Base-by-base conservation (phyloP, 2,113 vertebrate genomes). In the Carassius carassius region DNA sequence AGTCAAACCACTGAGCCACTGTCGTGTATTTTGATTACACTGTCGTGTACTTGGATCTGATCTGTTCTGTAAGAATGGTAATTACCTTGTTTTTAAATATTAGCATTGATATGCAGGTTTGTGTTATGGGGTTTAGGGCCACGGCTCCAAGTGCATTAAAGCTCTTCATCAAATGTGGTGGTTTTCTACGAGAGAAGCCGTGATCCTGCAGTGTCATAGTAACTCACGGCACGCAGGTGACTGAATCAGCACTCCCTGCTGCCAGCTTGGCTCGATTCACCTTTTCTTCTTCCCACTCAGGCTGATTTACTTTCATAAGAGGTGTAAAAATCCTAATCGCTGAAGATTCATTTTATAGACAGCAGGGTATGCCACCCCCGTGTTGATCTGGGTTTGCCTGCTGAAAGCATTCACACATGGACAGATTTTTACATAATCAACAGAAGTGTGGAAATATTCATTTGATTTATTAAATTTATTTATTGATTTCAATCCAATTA, bases 351-450 rank as follows among this genome's bases (percentile, higher is more conserved):
- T 73, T 60, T 73, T 85, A 47, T 47, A 78, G 65, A 63, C 78
- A 80, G 80, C 80, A 54, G 49, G 67, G 29, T 82, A 37, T 58
- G 67, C 81, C 81, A 72, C 81, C 81, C 67, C 65, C 81, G 23
- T 49, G 49, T 41, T 82, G 65, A 72, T 49, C 49, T 82, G 65
- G 81, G 67, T 73, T 82, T 72, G 81, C 81, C 67, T 82, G 67
- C 67, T 82, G 81, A 51, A 32, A 73, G 67, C n/a, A 9, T 82
- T 82, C 67, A 72, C 81, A 82, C 81, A 82, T 82, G 67, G 58
- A 82, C 81, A 82, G 81, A 82, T 32, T 82, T 82, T 82, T 82
- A 72, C 81, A 73, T 82, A 82, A 82, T 82, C 81, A 41, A 58
- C 81, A 82, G 81, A 82, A 70, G 81, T 72, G 81, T 72, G 81